Evolutionary conservation across 2,888 invertebrate genomes (phyloP).

Genomic region (Coelopa pilipes): DNA sequence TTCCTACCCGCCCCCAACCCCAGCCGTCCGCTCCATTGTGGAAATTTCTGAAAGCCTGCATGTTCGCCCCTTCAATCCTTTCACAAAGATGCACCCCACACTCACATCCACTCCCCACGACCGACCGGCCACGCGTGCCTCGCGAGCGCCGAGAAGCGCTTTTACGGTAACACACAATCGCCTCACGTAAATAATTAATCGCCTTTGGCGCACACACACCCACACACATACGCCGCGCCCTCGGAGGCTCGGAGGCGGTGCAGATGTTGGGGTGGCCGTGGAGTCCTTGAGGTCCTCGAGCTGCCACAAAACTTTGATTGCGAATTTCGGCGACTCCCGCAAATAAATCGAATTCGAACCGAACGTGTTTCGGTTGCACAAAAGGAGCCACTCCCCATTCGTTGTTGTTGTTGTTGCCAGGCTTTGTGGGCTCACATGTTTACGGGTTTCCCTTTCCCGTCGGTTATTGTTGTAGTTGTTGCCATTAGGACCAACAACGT

Average conservation of each 20-base stretch:
- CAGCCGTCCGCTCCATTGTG: too few species aligned
- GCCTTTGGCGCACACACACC: background rate
- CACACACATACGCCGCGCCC: background rate
- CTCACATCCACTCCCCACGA: too few species aligned
- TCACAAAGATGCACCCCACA: too few species aligned
- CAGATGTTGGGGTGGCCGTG: too few species aligned
- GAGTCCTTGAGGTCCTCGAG: constrained; percentile 5
- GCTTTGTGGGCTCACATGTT: background rate
- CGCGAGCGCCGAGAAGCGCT: background rate
- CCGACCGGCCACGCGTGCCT: too few species aligned
- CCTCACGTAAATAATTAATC: constrained; percentile 24
- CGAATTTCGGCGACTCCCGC: constrained; percentile 27
- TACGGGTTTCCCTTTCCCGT: background rate
- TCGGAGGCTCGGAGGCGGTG: too few species aligned
- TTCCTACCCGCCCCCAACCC: too few species aligned
- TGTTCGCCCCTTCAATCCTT: too few species aligned
- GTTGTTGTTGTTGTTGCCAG: constrained; percentile 14
- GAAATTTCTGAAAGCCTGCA: too few species aligned
- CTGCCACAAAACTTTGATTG: constrained; percentile 35
- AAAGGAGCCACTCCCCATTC: background rate
- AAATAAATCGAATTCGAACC: constrained; percentile 35
- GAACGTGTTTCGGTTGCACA: constrained; percentile 30
- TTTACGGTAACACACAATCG: constrained; percentile 15
- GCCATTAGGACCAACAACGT: constrained; percentile 28
- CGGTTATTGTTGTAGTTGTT: constrained; percentile 16